Evolutionary conservation across 2,888 invertebrate genomes (phyloP), one percentile per base, ranked within the genome.

Genomic region (Heliconius cydno): DNA sequence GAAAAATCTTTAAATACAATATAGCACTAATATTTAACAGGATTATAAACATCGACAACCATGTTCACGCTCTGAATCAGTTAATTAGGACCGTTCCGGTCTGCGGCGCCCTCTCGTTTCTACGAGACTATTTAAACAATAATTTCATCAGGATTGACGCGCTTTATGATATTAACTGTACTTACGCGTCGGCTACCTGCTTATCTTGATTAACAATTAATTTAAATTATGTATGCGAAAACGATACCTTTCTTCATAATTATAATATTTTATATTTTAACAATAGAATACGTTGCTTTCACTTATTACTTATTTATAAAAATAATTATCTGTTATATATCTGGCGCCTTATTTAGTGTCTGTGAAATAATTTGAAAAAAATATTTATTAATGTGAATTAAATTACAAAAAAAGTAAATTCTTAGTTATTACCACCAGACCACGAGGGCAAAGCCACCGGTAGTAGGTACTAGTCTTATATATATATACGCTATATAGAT

Each of bases 81-180:
- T 92, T 94, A 94, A 94, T 95, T 95, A 94, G 94, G 94, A 94
- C 88, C 92, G 94, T 94, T 94, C 92, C 91, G 91, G 90, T 89
- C 85, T 25, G 88, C 81, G 87, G 86, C 86, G 84, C 86, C 91
- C 89, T 90, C 90, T 88, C 90, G 90, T 92, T 91, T 91, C 93
- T 90, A 89, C 86, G 82, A 89, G 88, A 90, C 87, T 89, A 90
- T 91, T 91, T 87, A 87, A 87, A 88, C 88, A 87, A 86, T 87
- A 88, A 88, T 87, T 87, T 89, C 86, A 87, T 86, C 85, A 86
- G 85, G 86, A 89, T 88, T 89, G 88, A 89, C 87, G 86, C 84
- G 86, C 85, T 88, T 86, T 84, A 84, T 84, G 84, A 82, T 82
- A 81, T 63, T 80, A 83, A 83, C 81, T 79, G 82, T 84, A 83